Conservation (phyloP, 2,797 vertebrate genomes). For the Cryptoprocta ferox region DNA sequence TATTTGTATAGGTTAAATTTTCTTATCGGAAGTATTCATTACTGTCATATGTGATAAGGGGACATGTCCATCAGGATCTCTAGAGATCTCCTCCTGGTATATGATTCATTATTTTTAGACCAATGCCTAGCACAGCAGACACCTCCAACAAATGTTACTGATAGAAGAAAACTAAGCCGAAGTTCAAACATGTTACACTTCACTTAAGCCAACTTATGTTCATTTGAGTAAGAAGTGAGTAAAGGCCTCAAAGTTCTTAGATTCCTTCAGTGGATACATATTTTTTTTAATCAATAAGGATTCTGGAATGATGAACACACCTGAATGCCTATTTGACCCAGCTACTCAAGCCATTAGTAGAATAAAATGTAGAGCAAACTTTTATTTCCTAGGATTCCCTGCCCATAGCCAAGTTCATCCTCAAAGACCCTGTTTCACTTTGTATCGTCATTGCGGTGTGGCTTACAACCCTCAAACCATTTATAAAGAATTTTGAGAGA, state of each 20-base stretch:
- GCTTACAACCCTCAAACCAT: neutral
- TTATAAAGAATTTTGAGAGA: constrained; percentile 16
- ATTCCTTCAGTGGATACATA: neutral
- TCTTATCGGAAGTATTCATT: constrained; percentile 60
- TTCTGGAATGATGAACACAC: neutral
- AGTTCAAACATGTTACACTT: neutral
- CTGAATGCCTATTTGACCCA: neutral
- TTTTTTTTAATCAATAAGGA: neutral
- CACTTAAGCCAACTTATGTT: neutral
- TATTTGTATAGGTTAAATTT: constrained; percentile 23
- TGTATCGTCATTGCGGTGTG: neutral
- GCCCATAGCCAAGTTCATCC: neutral
- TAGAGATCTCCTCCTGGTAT: neutral
- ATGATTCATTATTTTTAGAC: constrained; percentile 24
- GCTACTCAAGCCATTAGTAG: neutral
- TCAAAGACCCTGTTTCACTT: neutral
- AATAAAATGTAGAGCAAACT: neutral
- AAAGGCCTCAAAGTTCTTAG: neutral
- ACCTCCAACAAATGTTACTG: neutral
- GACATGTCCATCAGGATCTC: neutral
- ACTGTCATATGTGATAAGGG: constrained; percentile 47
- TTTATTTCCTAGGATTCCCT: neutral
- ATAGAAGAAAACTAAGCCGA: constrained; percentile 10
- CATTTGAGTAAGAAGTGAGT: neutral
- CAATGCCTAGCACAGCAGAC: neutral